Evolutionary conservation across 2,113 vertebrate species (phyloP).

Genomic region (Onychostruthus taczanowskii): DNA sequence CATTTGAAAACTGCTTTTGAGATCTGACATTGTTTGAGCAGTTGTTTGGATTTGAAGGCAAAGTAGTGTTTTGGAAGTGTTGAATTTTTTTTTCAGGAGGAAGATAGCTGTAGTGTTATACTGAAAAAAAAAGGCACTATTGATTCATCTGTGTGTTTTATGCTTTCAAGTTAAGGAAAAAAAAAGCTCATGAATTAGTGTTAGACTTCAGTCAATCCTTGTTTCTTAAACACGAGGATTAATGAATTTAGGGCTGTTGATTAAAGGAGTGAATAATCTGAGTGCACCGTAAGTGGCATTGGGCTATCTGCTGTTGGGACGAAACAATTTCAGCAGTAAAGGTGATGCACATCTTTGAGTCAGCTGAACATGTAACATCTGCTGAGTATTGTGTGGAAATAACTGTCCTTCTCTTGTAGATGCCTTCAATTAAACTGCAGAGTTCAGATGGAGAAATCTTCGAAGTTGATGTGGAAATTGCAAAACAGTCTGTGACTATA

Average conservation of each 20-base stretch:
- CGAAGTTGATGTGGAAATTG: slow-evolving; percentile 98
- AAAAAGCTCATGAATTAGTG: neutral
- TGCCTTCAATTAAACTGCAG: slow-evolving; percentile 99
- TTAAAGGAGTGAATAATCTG: neutral
- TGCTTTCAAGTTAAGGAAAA: neutral
- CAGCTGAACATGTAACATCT: neutral
- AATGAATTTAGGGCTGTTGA: neutral
- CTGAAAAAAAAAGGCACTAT: neutral
- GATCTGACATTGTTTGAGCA: neutral
- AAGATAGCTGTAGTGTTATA: neutral
- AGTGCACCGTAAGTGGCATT: neutral
- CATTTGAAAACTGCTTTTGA: neutral
- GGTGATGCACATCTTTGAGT: neutral
- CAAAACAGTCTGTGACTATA: slow-evolving; percentile 98
- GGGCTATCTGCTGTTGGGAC: neutral
- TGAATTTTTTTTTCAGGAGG: neutral
- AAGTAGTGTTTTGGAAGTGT: neutral
- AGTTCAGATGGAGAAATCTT: slow-evolving; percentile 99
- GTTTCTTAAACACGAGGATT: neutral
- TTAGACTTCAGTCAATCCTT: neutral
- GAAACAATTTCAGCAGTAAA: neutral
- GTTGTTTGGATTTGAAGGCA: neutral
- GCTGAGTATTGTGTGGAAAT: neutral
- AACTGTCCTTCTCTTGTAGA: slow-evolving; percentile 71
- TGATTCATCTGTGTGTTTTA: neutral